A percentile compares a stretch with the other conserved stretches of the same genome.
Evolutionary conservation across 2,888 invertebrate species (phyloP).

Genomic region (Seira ritae): DNA sequence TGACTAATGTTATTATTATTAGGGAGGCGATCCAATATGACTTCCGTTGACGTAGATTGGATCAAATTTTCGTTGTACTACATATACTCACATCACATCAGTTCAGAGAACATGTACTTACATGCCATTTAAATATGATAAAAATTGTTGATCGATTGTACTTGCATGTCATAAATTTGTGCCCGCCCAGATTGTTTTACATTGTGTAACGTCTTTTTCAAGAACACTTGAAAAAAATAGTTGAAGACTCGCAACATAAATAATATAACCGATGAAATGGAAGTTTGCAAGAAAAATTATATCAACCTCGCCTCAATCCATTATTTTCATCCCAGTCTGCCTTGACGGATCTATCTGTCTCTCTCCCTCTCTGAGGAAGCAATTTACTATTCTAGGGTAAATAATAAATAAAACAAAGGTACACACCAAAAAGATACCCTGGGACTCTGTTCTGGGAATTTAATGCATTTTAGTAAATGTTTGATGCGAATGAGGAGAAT

Average conservation of each 20-base stretch:
- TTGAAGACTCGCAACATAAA: too few species aligned
- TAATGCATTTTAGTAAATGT: neutral
- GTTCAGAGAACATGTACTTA: neutral
- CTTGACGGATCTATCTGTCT: neutral
- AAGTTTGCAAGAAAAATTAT: neutral
- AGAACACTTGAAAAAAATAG: neutral
- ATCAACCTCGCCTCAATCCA: slow-evolving; percentile 1
- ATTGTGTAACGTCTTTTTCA: neutral
- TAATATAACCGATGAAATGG: too few species aligned
- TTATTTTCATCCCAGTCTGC: neutral
- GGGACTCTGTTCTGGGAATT: neutral
- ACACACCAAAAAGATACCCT: too few species aligned
- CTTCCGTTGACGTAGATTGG: neutral
- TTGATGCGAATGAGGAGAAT: neutral
- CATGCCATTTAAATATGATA: neutral
- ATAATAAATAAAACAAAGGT: neutral
- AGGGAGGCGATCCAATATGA: neutral
- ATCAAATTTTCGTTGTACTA: neutral
- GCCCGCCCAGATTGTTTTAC: neutral
- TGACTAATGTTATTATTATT: neutral
- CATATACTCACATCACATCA: too few species aligned
- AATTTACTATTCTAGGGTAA: neutral
- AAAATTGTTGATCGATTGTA: neutral
- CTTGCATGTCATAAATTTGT: neutral
- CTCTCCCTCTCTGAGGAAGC: neutral